Evolutionary conservation across 2,888 invertebrate species (phyloP).

Genomic region (Cyrtodaria siliqua): DNA sequence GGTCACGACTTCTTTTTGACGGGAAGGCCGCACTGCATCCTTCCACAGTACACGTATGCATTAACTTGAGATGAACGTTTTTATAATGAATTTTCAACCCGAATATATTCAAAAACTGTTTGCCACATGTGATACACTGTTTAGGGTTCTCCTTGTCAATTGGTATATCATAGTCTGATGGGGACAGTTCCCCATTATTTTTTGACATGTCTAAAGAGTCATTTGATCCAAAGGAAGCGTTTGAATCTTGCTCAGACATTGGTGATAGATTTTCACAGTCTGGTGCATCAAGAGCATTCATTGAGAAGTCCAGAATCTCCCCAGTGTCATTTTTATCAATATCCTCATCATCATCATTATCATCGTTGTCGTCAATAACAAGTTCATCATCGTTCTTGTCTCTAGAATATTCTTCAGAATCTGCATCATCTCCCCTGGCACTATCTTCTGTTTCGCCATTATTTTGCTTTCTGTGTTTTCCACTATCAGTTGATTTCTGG

Average conservation of each 20-base stretch:
- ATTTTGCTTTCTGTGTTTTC: not conserved
- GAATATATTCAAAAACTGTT: constrained; percentile 97
- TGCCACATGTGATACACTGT: constrained; percentile 96
- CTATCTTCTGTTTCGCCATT: constrained; percentile 31
- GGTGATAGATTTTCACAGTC: constrained; percentile 44
- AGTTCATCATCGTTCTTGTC: constrained; percentile 53
- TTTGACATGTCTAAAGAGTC: constrained; percentile 66
- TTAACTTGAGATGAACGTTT: constrained; percentile 97
- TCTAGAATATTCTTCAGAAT: constrained; percentile 33
- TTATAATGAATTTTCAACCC: constrained; percentile 98
- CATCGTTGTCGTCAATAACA: constrained; percentile 44
- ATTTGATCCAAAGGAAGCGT: constrained; percentile 46
- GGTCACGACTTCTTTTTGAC: constrained; percentile 95
- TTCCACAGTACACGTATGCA: constrained; percentile 97
- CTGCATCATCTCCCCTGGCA: constrained; percentile 16
- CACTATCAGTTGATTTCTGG: constrained; percentile 41
- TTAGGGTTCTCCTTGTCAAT: constrained; percentile 96
- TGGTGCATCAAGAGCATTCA: constrained; percentile 44
- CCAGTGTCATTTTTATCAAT: constrained; percentile 53
- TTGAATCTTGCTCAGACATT: constrained; percentile 48
- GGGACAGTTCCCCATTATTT: constrained; percentile 48
- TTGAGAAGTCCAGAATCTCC: constrained; percentile 57
- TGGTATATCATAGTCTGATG: constrained; percentile 90
- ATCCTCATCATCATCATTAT: constrained; percentile 89
- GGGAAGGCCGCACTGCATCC: constrained; percentile 98